Evolutionary conservation across 2,113 vertebrate species (phyloP), one percentile per base, ranked within the genome.

Genomic region (Dendrocopos noguchii): DNA sequence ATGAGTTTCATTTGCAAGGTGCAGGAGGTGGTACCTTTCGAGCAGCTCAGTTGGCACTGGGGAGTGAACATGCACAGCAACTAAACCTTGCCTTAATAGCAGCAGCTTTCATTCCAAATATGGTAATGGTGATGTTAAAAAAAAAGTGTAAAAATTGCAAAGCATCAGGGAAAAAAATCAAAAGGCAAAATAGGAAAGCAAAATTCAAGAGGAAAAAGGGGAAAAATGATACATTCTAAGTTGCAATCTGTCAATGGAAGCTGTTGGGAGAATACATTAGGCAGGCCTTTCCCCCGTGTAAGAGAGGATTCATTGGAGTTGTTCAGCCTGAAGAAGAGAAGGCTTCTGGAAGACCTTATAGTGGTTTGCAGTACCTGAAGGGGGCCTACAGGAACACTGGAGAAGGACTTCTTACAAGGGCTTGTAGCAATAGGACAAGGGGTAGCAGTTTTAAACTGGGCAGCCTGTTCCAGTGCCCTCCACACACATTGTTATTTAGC

Each of bases 1-100:
- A 24, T 0, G 0, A 29, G 28, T 18, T 55, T 60, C 44, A 17
- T 0, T 21, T 29, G 2, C 6, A 10, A 33, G 12, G 22, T 66
- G 21, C 13, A 47, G 60, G 50, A 53, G 25, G 34, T 22, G n/a
- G 6, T 42, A 13, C 33, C 8, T 64, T 83, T 72, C 47, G 12
- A 21, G 29, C 55, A 73, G 53, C 55, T 72, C 66, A 15, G 12
- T 4, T 53, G 64, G 28, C 17, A 0, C 5, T 16, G 15, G 36
- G 53, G 21, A 34, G 29, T 39, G 6, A 75, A 46, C 6, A 60
- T 50, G 24, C n/a, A 10, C 1, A 25, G n/a, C 4, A 34, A 13
- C 53, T 80, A 47, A 94, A 87, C 60, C 4, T 57, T 63, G 4
- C 6, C 74, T 86, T 66, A 50, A 13, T 34, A 57, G 16, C 1